phyloP scores from a whole-genome alignment of 2,888 invertebrate species.

The Lasius fuliginosus region DNA sequence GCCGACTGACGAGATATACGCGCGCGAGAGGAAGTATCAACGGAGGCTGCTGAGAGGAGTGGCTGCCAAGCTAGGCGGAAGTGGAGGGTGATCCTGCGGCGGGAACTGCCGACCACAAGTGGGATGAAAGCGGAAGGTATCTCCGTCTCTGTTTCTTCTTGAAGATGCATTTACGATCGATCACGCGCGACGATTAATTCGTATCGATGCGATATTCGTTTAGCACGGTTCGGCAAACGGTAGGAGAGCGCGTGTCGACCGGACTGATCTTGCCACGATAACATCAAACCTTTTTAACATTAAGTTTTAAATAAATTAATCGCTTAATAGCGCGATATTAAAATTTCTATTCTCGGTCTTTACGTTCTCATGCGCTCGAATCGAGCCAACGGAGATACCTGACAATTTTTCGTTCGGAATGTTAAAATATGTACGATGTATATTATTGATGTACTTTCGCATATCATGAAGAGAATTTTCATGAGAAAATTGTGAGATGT shows the following conservation, averaged over 20 bases:
- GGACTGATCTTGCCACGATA: constrained; percentile 20
- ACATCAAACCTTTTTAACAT: constrained; percentile 7
- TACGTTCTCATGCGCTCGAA: neutral
- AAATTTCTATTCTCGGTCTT: neutral
- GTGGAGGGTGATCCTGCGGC: constrained; percentile 78
- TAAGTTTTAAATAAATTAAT: constrained; percentile 26
- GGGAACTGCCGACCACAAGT: constrained; percentile 57
- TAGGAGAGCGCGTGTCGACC: constrained; percentile 17
- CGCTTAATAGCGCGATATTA: constrained; percentile 13
- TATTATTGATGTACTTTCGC: neutral
- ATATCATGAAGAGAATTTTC: neutral
- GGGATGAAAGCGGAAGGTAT: constrained; percentile 62
- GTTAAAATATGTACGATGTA: neutral
- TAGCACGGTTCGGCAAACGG: constrained; percentile 2
- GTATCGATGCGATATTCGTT: neutral
- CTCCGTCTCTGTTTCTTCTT: constrained; percentile 7
- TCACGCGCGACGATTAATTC: constrained; percentile 22
- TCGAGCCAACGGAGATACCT: neutral
- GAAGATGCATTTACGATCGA: constrained; percentile 28
- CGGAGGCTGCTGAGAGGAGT: constrained; percentile 77
- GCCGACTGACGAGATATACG: constrained; percentile 82
- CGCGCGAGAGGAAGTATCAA: constrained; percentile 82
- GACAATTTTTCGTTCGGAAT: neutral
- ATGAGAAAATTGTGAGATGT: neutral
- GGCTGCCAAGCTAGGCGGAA: constrained; percentile 79